These are phyloP conservation scores for Archocentrus centrarchus DNA, from an alignment of 2,113 vertebrate genomes.

Conservation along the genomic window DNA sequence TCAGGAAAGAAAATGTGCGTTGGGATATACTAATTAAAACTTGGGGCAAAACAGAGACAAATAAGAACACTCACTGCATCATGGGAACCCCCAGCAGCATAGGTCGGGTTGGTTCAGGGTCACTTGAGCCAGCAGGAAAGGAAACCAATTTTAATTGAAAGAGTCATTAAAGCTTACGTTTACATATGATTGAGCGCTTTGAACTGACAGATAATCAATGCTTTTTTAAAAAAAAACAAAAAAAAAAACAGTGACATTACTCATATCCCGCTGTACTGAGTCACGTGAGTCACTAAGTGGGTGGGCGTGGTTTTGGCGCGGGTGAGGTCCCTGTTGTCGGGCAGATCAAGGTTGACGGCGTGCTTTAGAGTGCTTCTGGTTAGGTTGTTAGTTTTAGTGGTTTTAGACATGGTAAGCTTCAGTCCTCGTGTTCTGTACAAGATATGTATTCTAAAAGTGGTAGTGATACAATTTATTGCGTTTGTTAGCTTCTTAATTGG, in stretches of 20 bases:
- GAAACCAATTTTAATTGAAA: no score
- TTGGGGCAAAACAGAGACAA: no score
- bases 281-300: background rate
- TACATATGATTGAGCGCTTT: no score
- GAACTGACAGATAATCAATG: no score
- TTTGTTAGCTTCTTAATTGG: background rate
- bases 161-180: no score
- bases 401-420: conserved; percentile 69
- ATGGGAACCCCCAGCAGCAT: no score
- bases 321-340: background rate
- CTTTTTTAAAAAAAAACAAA: no score
- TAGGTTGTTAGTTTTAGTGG: conserved; percentile 43
- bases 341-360: background rate
- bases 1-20: no score
- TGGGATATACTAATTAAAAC: no score
- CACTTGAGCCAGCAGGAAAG: no score
- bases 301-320: conserved; percentile 28
- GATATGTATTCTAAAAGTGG: rapidly evolving
- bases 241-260: background rate
- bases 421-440: rapidly evolving
- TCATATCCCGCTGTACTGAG: background rate
- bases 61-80: no score
- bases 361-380: background rate
- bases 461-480: background rate
- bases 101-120: no score